These are phyloP conservation scores for Lampropteryx suffumata DNA, from an alignment of 2,888 invertebrate species.

Conservation along the genomic window DNA sequence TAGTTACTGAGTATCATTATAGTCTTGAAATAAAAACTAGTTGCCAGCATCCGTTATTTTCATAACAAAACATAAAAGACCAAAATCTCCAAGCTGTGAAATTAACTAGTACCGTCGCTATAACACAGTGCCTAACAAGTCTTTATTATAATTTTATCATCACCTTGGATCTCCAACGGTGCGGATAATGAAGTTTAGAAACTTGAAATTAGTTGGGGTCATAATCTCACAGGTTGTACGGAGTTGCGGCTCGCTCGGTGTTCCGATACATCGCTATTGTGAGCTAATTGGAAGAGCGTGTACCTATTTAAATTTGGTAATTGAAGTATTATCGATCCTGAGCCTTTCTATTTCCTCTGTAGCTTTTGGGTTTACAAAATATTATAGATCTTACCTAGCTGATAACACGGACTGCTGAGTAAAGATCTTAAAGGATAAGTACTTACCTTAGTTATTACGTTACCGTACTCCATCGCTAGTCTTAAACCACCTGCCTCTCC, in stretches of 20 bases:
- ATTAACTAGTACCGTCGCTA: conserved; percentile 27
- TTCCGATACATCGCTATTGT: conserved; percentile 37
- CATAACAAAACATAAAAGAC: conserved; percentile 17
- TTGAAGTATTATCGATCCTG: conserved; percentile 23
- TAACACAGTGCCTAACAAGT: conserved; percentile 38
- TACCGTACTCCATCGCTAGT: no score
- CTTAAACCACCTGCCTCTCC: no score
- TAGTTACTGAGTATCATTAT: no score
- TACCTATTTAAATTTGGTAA: conserved; percentile 26
- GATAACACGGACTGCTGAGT: neutral
- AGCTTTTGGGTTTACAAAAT: no score
- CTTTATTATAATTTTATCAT: conserved; percentile 66
- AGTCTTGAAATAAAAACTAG: no score
- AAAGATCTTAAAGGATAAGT: no score
- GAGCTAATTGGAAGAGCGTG: conserved; percentile 41
- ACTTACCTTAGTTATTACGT: no score
- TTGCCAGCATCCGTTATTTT: no score
- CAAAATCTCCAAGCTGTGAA: conserved; percentile 28
- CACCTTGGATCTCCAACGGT: conserved; percentile 67
- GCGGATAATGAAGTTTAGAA: conserved; percentile 75
- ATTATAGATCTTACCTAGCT: no score
- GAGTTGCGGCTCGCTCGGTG: conserved; percentile 30
- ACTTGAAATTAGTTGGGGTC: conserved; percentile 73
- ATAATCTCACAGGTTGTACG: conserved; percentile 62
- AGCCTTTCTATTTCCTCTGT: neutral